phyloP scores from a whole-genome alignment of 2,797 vertebrate genomes.

The Sebastes elongatus region DNA sequence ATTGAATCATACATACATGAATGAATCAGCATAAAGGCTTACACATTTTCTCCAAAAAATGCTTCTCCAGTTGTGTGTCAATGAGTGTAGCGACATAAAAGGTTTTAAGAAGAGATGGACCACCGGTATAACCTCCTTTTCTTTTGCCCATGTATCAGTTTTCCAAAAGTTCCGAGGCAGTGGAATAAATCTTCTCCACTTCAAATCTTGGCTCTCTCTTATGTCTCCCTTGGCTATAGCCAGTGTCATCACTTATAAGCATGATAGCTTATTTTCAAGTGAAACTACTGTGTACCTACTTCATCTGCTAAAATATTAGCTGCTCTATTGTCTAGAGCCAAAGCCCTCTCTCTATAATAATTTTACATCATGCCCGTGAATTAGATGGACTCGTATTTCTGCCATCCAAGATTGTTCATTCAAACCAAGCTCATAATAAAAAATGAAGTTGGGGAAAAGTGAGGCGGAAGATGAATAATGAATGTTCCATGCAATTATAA shows the following conservation, averaged over 20 bases:
- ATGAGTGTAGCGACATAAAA: not conserved
- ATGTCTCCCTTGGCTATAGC: not conserved
- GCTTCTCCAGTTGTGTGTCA: not conserved
- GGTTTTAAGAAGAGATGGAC: not conserved
- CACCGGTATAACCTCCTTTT: not conserved
- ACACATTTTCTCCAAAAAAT: not conserved
- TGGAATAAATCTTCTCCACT: not conserved
- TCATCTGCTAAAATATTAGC: slow-evolving; percentile 2
- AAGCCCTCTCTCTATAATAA: not conserved
- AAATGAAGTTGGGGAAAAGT: slow-evolving; percentile 13
- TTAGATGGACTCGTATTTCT: slow-evolving; percentile 4
- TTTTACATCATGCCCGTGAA: not conserved
- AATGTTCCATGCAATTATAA: slow-evolving; percentile 44
- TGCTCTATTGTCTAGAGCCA: not conserved
- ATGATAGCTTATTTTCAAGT: not conserved
- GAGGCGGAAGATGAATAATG: slow-evolving; percentile 43
- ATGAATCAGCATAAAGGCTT: not conserved
- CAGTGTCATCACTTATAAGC: not conserved
- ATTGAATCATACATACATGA: not conserved
- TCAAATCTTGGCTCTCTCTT: not conserved
- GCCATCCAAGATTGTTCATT: slow-evolving; percentile 1
- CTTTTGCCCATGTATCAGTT: not conserved
- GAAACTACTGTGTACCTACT: not conserved
- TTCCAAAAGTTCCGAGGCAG: not conserved
- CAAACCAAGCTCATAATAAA: slow-evolving; percentile 2